phyloP scores from a whole-genome alignment of 2,113 vertebrate genomes.

The Bombycilla garrulus region DNA sequence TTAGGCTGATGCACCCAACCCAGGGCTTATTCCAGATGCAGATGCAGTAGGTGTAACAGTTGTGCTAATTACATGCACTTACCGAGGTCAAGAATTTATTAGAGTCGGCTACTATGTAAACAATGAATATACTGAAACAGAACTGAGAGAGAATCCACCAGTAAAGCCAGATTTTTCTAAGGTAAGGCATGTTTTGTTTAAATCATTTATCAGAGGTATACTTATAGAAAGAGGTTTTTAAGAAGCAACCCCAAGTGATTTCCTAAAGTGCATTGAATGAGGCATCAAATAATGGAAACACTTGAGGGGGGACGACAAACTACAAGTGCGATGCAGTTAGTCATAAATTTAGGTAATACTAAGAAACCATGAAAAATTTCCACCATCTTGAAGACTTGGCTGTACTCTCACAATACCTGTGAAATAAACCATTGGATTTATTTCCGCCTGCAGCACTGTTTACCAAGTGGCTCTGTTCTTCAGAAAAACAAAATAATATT shows the following conservation, averaged over 20 bases:
- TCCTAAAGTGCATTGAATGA: not conserved
- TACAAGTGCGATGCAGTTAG: not conserved
- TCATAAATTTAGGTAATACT: not conserved
- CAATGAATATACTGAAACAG: conserved; percentile 85
- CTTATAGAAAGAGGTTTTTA: not conserved
- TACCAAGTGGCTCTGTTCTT: not conserved
- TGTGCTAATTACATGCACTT: conserved; percentile 84
- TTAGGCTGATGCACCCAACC: conserved; percentile 82
- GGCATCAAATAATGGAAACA: not conserved
- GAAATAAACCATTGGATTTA: not conserved
- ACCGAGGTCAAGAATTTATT: conserved; percentile 85
- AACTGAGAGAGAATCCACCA: conserved; percentile 83
- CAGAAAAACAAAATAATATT: not conserved
- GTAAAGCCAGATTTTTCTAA: conserved; percentile 86
- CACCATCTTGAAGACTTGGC: not conserved
- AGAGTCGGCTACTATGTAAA: conserved; percentile 85
- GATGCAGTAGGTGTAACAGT: conserved; percentile 84
- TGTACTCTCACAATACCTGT: not conserved
- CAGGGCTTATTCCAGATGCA: conserved; percentile 84
- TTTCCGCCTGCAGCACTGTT: not conserved
- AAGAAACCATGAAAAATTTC: not conserved
- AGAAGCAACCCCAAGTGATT: not conserved
- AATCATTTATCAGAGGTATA: not conserved
- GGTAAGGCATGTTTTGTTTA: conserved; percentile 63
- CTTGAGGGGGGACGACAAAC: not conserved